Evolutionary conservation across 2,797 vertebrate species (phyloP).

Genomic region (Gymnoscopelus microlampas): DNA sequence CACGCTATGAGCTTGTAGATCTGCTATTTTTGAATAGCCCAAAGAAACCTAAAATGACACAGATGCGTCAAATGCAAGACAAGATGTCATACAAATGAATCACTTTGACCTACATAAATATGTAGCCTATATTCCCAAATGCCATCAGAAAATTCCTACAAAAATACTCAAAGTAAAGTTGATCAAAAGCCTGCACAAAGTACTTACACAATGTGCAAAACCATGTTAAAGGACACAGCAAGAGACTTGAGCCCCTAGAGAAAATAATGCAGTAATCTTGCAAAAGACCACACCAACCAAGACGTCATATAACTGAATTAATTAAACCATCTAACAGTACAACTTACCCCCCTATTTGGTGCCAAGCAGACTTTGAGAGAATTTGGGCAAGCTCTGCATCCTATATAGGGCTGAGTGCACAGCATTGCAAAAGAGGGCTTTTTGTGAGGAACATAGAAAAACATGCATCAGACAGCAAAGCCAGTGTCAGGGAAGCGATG

Average conservation of each 20-base stretch:
- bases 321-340: conserved; percentile 37
- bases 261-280: conserved; percentile 18
- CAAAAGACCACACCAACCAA: conserved; percentile 2
- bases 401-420: conserved; percentile 74
- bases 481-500: conserved; percentile 38
- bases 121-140: background rate
- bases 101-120: conserved; percentile 28
- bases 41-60: no score
- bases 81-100: conserved; percentile 16
- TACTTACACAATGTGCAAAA: conserved; percentile 8
- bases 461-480: conserved; percentile 54
- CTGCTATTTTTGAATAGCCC: no score
- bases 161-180: background rate
- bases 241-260: conserved; percentile 1
- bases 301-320: conserved; percentile 31
- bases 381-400: conserved; percentile 70
- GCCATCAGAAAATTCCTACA: conserved; percentile 1
- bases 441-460: conserved; percentile 68
- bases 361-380: conserved; percentile 60
- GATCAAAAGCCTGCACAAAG: conserved; percentile 9
- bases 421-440: conserved; percentile 71
- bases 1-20: no score
- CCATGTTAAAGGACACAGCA: conserved; percentile 5
- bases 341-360: conserved; percentile 74
- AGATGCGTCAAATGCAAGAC: background rate